phyloP scores from a whole-genome alignment of 2,888 invertebrate genomes.

The Eupelmus urozonus region DNA sequence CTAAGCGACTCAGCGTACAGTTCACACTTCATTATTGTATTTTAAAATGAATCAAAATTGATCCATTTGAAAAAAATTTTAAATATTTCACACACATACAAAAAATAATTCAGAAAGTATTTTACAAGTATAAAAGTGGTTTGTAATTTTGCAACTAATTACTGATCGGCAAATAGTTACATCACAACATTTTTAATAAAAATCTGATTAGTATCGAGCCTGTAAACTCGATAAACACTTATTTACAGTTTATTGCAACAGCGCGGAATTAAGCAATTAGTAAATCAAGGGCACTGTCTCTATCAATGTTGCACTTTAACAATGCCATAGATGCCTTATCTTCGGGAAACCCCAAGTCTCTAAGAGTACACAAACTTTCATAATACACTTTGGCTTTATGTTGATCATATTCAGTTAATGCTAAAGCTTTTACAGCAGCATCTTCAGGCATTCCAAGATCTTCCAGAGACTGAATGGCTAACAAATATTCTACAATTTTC shows the following conservation, averaged over 20 bases:
- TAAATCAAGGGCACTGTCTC: constrained; percentile 91
- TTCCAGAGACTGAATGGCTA: constrained; percentile 81
- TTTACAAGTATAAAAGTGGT: constrained; percentile 57
- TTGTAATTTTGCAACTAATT: constrained; percentile 51
- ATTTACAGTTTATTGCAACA: constrained; percentile 57
- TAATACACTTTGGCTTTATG: constrained; percentile 77
- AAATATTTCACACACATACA: constrained; percentile 45
- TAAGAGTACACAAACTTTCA: constrained; percentile 83
- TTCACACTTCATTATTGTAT: constrained; percentile 25
- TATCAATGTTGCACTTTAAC: constrained; percentile 87
- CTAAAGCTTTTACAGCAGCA: constrained; percentile 78
- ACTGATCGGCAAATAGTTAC: constrained; percentile 55
- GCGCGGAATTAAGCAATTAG: constrained; percentile 83
- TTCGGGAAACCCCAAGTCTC: constrained; percentile 91
- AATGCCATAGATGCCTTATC: constrained; percentile 86
- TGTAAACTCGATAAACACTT: constrained; percentile 49
- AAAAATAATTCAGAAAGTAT: constrained; percentile 52
- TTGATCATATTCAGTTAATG: constrained; percentile 76
- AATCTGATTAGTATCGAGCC: constrained; percentile 46
- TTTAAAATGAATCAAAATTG: constrained; percentile 29
- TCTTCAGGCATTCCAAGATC: constrained; percentile 77
- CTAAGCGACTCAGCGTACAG: constrained; percentile 47
- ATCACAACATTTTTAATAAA: constrained; percentile 56
- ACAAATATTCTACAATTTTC: constrained; percentile 91
- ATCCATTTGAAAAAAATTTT: constrained; percentile 46